These are phyloP conservation scores for Neopelma chrysocephalum DNA, from an alignment of 2,797 vertebrate genomes.

Conservation along the genomic window DNA sequence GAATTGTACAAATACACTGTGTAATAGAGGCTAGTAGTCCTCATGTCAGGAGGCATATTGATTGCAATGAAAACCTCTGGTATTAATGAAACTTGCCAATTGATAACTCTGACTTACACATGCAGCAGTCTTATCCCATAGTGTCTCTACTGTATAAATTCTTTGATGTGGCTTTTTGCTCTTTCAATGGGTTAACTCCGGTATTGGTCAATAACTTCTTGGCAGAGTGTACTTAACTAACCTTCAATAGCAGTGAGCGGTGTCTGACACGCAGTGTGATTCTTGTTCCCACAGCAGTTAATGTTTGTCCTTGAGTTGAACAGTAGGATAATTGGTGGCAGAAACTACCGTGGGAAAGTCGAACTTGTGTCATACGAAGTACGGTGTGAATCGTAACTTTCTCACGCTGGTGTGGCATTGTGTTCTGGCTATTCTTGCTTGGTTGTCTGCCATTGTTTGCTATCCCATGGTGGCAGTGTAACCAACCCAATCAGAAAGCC, in stretches of 20 bases:
- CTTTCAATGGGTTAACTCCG: slow-evolving; percentile 24
- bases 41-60: background rate
- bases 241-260: slow-evolving; percentile 66
- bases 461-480: slow-evolving; percentile 79
- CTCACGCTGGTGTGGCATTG: slow-evolving; percentile 80
- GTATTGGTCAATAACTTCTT: slow-evolving; percentile 15
- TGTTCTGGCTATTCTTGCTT: slow-evolving; percentile 72
- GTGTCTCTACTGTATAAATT: background rate
- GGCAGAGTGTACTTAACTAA: slow-evolving; percentile 61
- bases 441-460: slow-evolving; percentile 79
- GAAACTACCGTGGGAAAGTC: slow-evolving; percentile 82
- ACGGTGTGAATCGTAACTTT: slow-evolving; percentile 73
- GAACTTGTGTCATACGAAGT: slow-evolving; percentile 47
- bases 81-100: background rate
- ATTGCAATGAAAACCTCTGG: background rate
- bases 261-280: slow-evolving; percentile 42
- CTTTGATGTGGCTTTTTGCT: background rate
- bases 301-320: slow-evolving; percentile 74
- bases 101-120: background rate
- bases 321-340: slow-evolving; percentile 69
- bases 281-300: slow-evolving; percentile 81
- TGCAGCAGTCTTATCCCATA: background rate
- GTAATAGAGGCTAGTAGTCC: background rate
- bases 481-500: slow-evolving; percentile 72
- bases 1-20: background rate